These are phyloP conservation scores for Mastomys coucha DNA, from an alignment of 2,113 vertebrate genomes.

Conservation along the genomic window DNA sequence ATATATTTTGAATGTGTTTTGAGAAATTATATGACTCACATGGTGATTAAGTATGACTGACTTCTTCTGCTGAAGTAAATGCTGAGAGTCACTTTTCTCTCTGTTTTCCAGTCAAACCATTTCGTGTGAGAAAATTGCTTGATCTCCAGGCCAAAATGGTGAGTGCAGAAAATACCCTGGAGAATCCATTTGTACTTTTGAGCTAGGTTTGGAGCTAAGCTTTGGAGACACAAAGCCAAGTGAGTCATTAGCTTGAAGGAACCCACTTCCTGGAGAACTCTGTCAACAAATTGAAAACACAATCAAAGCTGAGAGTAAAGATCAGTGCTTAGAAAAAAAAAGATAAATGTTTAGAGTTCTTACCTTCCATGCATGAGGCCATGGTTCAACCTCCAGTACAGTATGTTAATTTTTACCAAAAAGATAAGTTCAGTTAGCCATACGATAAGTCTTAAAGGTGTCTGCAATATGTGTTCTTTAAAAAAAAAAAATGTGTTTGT, in stretches of 20 bases:
- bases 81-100: not conserved
- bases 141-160: conserved; percentile 94
- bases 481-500: not conserved
- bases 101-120: conserved; percentile 90
- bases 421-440: not conserved
- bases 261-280: conserved; percentile 18
- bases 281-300: conserved; percentile 35
- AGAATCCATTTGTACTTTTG: not conserved
- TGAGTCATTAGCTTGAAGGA: conserved; percentile 6
- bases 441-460: not conserved
- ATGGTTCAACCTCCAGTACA: not conserved
- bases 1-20: conserved; percentile 59
- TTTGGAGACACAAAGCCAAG: conserved; percentile 48
- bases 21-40: conserved; percentile 18
- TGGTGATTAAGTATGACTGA: not conserved
- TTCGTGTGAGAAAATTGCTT: conserved; percentile 93
- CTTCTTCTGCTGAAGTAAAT: conserved; percentile 62
- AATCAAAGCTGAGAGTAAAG: not conserved
- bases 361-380: not conserved
- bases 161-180: conserved; percentile 78
- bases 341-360: not conserved
- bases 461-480: not conserved
- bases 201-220: not conserved
- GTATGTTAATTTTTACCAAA: not conserved
- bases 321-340: not conserved